Evolutionary conservation across 2,113 vertebrate species (phyloP), one percentile per base, ranked within the genome.

Genomic region (Charadrius vociferus): DNA sequence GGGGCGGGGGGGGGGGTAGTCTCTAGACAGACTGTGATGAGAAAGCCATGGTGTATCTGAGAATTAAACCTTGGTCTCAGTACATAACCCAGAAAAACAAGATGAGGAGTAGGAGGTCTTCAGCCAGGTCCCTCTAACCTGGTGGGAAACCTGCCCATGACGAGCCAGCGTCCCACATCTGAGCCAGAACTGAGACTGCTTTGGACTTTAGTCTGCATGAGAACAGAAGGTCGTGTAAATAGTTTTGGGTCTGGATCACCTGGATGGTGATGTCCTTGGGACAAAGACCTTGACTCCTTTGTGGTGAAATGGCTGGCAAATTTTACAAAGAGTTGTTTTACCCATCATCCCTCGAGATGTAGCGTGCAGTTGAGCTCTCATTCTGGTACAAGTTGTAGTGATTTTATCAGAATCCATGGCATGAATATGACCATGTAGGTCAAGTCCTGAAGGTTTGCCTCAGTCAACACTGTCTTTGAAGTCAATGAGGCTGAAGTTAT

Each of bases 391-490:
- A 80, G n/a, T 47, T 27, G 8, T 50, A 89, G n/a, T 27, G 65
- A 81, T 87, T 96, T 90, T 58, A 66, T 80, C 37, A 47, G 45
- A 77, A 65, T 37, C 59, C 21, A 34, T 71, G 78, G 81, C 81
- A 94, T 50, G 81, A 91, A 32, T 62, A 22, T 34, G 71, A 72
- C 34, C 37, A 55, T 9, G 47, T 62, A 77, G 70, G 74, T 66
- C 74, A 75, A 80, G 45, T 93, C 93, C 94, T 97, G 94, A 95
- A 96, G 92, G 78, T 96, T 91, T 95, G 41, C 72, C 12, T 96
- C 95, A 85, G 78, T 91, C 87, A 93, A 74, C 89, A 63, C 91
- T 59, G 45, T 22, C 94, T 97, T 96, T 97, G 94, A 97, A 94
- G 81, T 91, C 74, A 88, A 34, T 12, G 50, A 88, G 9, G 55